Conservation (phyloP, 2,797 vertebrate species). For the Aldrovandia affinis region DNA sequence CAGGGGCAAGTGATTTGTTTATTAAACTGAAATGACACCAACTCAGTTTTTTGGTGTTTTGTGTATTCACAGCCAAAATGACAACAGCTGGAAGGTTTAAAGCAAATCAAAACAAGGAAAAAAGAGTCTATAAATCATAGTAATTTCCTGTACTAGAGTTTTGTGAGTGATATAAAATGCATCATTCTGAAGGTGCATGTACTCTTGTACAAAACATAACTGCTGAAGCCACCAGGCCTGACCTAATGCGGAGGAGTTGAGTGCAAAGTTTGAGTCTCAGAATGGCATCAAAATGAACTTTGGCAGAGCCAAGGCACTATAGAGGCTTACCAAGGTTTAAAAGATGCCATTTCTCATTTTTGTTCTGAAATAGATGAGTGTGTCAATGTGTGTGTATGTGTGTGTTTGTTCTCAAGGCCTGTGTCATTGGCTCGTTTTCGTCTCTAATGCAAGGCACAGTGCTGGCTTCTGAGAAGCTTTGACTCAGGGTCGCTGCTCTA, state of each 20-base stretch:
- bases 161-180: not conserved
- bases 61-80: no score
- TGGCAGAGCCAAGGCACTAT: not conserved
- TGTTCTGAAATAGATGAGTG: not conserved
- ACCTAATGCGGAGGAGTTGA: not conserved
- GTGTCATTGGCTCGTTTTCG: not conserved
- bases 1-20: no score
- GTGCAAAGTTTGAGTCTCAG: not conserved
- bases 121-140: no score
- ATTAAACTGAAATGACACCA: no score
- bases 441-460: not conserved
- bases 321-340: not conserved
- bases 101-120: no score
- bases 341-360: not conserved
- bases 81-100: no score
- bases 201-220: not conserved
- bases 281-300: not conserved
- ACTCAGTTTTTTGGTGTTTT: no score
- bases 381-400: not conserved
- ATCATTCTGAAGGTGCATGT: not conserved
- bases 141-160: not conserved
- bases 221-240: not conserved
- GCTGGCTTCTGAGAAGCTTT: conserved; percentile 27
- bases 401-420: not conserved
- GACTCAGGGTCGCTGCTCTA: conserved; percentile 29